Evolutionary conservation across 2,888 invertebrate species (phyloP), one percentile per base, ranked within the genome.

Genomic region (Chymomyza fuscimana): DNA sequence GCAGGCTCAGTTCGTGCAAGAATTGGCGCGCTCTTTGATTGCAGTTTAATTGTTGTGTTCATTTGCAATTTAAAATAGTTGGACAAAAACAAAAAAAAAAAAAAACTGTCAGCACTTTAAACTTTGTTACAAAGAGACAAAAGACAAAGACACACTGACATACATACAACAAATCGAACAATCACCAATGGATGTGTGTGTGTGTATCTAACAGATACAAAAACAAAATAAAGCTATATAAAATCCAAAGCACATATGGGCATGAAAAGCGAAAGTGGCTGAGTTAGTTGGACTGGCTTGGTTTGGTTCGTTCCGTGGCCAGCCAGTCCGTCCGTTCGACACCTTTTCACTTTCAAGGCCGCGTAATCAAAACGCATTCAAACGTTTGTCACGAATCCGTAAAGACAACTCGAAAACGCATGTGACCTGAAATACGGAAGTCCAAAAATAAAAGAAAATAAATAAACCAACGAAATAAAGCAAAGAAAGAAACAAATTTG

Each of bases 301-400:
- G 25, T 25, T 25, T 22, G 10, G 40, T 61, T 61, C 32, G 32
- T 32, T 32, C 32, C 32, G 32, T 32, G 32, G 32, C 7, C 32
- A 32, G 40, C 16, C 61, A 0, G 61, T n/a, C 61, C 50, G 40
- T 46, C 67, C 71, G 68, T 50, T 19, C 82, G 89, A 90, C 88
- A 90, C 89, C 88, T 90, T 90, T 90, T 90, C 90, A 89, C 90
- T 90, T 90, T 90, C 90, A 90, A 90, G 90, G 90, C 83, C 81
- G 81, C 76, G 69, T 62, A 68, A 67, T 67, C 64, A 71, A 76
- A 69, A 70, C 65, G 68, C 69, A 65, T 63, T 56, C 46, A 58
- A 46, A 25, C 58, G 29, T 58, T 58, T 58, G 22, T 58, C 25
- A 58, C 58, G 25, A 22, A 58, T 22, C 40, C 40, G 40, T 46